These are phyloP conservation scores for Drosophila pseudoobscura DNA, from an alignment of 1,140 invertebrate species.

Conservation along the genomic window DNA sequence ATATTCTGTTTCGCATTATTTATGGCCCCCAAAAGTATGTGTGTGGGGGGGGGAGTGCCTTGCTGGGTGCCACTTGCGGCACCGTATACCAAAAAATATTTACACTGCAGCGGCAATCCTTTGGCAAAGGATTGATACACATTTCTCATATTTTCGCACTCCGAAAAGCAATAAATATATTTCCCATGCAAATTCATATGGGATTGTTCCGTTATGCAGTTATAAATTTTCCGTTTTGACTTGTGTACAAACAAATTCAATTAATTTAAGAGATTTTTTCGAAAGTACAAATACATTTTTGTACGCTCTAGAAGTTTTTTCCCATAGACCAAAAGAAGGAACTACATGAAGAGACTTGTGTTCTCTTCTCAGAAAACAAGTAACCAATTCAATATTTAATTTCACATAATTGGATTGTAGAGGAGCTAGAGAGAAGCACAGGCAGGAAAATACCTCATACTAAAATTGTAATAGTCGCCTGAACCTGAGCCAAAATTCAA, in stretches of 20 bases:
- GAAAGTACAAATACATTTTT: background rate
- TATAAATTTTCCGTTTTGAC: constrained; percentile 15
- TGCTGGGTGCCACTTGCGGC: constrained; percentile 10
- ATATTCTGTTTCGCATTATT: constrained; percentile 35
- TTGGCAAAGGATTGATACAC: constrained; percentile 50
- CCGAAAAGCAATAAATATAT: constrained; percentile 38
- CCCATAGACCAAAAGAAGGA: too few relatives aligned
- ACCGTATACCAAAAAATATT: constrained; percentile 37
- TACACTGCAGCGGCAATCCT: constrained; percentile 24
- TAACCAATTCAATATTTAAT: too few relatives aligned
- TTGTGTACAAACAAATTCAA: constrained; percentile 20
- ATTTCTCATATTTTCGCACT: constrained; percentile 49
- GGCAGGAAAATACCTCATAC: too few relatives aligned
- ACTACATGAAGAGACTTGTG: too few relatives aligned
- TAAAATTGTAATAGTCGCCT: too few relatives aligned
- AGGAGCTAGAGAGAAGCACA: too few relatives aligned
- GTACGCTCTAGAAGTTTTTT: too few relatives aligned
- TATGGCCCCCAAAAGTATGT: constrained; percentile 16
- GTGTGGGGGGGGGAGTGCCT: constrained; percentile 6
- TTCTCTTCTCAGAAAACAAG: too few relatives aligned
- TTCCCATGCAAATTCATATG: constrained; percentile 34
- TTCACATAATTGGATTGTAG: too few relatives aligned
- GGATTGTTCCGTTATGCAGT: constrained; percentile 23
- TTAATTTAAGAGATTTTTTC: constrained; percentile 27
- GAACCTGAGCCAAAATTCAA: too few relatives aligned